Evolutionary conservation across 2,797 vertebrate genomes (phyloP).

Genomic region (Epinephelus malabaricus): DNA sequence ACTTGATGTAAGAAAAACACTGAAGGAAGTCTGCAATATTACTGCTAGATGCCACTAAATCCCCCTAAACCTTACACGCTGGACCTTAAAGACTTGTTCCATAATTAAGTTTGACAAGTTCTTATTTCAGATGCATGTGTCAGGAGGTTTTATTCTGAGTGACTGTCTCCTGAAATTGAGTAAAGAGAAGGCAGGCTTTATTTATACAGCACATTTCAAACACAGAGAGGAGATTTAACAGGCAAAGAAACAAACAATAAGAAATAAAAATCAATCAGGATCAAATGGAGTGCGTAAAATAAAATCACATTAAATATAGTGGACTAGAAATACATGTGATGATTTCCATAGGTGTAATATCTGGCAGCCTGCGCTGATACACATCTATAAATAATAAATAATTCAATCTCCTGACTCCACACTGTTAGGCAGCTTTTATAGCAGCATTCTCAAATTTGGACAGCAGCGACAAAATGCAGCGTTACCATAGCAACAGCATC

Average conservation of each 20-base stretch:
- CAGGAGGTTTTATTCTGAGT: background rate
- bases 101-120: background rate
- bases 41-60: no score
- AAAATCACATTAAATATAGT: background rate
- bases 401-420: background rate
- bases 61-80: no score
- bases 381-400: conserved; percentile 34
- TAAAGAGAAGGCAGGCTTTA: background rate
- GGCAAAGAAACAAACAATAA: no score
- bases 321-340: background rate
- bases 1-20: no score
- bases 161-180: background rate
- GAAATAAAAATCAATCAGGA: no score
- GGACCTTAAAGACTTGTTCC: background rate
- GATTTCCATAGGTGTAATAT: background rate
- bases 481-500: conserved; percentile 90
- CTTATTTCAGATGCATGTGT: background rate
- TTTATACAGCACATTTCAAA: background rate
- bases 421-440: conserved; percentile 27
- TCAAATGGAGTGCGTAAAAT: no score
- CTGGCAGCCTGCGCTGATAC: background rate
- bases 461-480: conserved; percentile 51
- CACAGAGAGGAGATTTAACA: no score
- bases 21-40: no score
- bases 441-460: conserved; percentile 40